Evolutionary conservation across 2,888 invertebrate species (phyloP), one percentile per base, ranked within the genome.

Genomic region (Cosmorhoe ocellata): DNA sequence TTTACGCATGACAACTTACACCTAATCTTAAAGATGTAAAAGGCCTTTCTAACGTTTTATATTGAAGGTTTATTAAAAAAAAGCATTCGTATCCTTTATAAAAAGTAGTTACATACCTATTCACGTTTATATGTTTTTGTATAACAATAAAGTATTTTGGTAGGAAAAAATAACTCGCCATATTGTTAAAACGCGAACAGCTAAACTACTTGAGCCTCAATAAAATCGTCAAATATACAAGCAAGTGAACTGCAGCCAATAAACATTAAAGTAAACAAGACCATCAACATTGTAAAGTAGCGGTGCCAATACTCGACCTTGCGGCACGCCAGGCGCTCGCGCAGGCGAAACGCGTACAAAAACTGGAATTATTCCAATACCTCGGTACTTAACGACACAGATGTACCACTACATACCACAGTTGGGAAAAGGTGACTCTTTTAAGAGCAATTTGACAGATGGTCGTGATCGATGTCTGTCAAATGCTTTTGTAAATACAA

Each of bases 341-440:
- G 67, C 66, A 77, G 74, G 71, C 74, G 67, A 59, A 56, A 60
- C 58, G 67, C 69, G 59, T 51, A 63, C 73, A 79, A 78, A 76
- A 75, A 77, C 74, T 75, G 67, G 76, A 77, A 71, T 76, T 63
- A 63, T 63, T 73, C 71, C 72, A 76, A 76, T 64, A 66, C 56
- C 66, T 64, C 51, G 51, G 58, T 54, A 59, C 58, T 56, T 61
- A 65, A 69, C 64, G 63, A 55, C 66, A 67, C 62, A 63, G 59
- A 61, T 63, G 56, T 44, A 58, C 58, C 24, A n/a, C n/a, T 45
- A 40, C 30, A 37, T 28, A 32, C 51, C 31, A 55, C 52, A 38
- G 38, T 56, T 50, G 46, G 39, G 43, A 53, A 62, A 62, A 62
- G 46, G 58, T 62, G 56, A 48, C 45, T 51, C 39, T 51, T 45